Base-by-base conservation (phyloP, 2,888 invertebrate species). In the Cylloceria caligata region DNA sequence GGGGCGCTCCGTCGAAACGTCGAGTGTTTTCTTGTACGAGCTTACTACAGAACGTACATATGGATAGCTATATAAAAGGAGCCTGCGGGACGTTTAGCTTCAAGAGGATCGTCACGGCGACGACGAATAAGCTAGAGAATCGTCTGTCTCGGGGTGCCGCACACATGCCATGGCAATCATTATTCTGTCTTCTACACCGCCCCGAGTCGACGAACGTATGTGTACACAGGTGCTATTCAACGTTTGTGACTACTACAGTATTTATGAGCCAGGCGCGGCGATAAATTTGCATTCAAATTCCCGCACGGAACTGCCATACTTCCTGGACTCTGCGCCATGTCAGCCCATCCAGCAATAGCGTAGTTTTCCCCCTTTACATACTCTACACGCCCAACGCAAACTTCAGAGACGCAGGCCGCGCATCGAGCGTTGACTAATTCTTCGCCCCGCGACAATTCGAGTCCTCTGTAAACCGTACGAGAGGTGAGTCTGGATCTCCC, bases 201-300 rank as follows among this genome's bases (percentile, higher is more conserved):
- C 71, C 74, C 36, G 64, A 42, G 71, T 47, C 49, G 49, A 30
- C 47, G 72, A 69, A 42, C 45, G 73, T 57, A 42, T 82, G 67
- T 82, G 45, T 72, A 80, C 69, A 76, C 83, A 86, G 86, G 86
- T 85, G 86, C 83, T 82, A 82, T 86, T 84, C 80, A 83, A 80
- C 81, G 83, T 85, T 86, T 83, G 77, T 84, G 85, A 86, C 84
- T 87, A 82, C 71, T 60, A 79, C 75, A 68, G 88, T 87, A 86
- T 87, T 88, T 87, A 86, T 80, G 82, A 83, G 85, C 80, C 77
- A 83, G 73, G 83, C 84, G 85, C 83, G 84, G 80, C 86, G 85
- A 87, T 88, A 87, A 88, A 89, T 88, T 87, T 86, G 81, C 86
- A 87, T 86, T 82, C 78, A 82, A 82, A 82, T 82, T 82, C 82